phyloP scores from a whole-genome alignment of 2,888 invertebrate species.

The Corbicula japonica region DNA sequence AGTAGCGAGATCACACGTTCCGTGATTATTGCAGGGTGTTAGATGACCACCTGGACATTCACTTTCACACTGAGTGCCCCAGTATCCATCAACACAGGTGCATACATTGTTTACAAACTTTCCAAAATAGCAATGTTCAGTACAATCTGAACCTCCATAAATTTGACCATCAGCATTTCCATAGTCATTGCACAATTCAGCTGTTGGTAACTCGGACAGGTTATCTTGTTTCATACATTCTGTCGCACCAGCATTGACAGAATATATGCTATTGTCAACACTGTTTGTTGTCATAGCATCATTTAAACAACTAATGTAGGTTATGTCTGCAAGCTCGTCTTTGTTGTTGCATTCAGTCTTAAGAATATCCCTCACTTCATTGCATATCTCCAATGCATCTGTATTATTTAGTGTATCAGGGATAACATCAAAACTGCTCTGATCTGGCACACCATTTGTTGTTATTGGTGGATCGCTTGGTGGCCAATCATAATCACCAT shows the following conservation, averaged over 20 bases:
- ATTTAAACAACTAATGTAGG: conserved; percentile 66
- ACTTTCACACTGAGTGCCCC: conserved; percentile 62
- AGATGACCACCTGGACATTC: conserved; percentile 74
- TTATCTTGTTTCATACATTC: conserved; percentile 55
- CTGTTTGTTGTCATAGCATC: conserved; percentile 58
- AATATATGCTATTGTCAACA: conserved; percentile 41
- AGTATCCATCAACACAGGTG: conserved; percentile 63
- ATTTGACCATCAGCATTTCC: conserved; percentile 48
- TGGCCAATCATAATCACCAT: conserved; percentile 30
- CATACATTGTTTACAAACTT: conserved; percentile 29
- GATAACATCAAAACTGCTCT: conserved; percentile 19
- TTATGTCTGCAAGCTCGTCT: conserved; percentile 38
- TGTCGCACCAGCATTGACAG: conserved; percentile 56
- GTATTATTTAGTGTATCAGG: conserved; percentile 20
- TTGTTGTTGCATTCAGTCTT: conserved; percentile 32
- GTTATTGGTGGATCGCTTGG: conserved; percentile 51
- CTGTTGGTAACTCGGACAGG: conserved; percentile 59
- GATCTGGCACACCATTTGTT: conserved; percentile 32
- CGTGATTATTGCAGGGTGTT: conserved; percentile 69
- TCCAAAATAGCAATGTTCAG: conserved; percentile 57
- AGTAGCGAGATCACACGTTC: conserved; percentile 63
- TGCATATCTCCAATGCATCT: conserved; percentile 27
- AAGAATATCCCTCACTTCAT: conserved; percentile 17
- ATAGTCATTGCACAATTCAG: conserved; percentile 63
- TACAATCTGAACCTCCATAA: conserved; percentile 65